Evolutionary conservation across 2,113 vertebrate genomes (phyloP).

Genomic region (Podilymbus podiceps): DNA sequence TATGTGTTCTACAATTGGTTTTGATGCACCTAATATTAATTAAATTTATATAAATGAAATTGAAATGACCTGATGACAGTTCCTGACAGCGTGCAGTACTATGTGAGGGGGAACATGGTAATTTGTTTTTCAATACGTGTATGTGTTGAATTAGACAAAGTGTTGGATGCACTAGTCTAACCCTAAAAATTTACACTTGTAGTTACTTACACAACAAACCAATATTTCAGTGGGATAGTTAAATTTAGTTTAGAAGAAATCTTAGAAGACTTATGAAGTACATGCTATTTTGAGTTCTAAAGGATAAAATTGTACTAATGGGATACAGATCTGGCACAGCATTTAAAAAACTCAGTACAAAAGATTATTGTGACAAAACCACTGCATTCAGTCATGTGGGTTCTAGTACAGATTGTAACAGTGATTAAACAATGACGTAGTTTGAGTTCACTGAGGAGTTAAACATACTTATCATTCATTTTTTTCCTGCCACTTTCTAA

Average conservation of each 20-base stretch:
- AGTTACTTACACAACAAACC: neutral
- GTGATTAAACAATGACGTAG: neutral
- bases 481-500: neutral
- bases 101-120: neutral
- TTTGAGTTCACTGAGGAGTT: neutral
- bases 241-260: neutral
- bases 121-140: neutral
- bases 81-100: neutral
- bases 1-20: neutral
- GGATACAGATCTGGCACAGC: neutral
- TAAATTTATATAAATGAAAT: neutral
- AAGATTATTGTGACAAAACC: neutral
- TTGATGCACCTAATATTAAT: neutral
- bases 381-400: neutral
- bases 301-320: neutral
- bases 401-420: neutral
- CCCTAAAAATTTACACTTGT: neutral
- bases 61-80: neutral
- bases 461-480: neutral
- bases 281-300: neutral
- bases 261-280: neutral
- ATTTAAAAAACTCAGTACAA: slow-evolving; percentile 1
- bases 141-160: neutral
- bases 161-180: neutral
- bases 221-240: neutral